Percentiles rank a stretch among this genome's conserved stretches.
These are phyloP conservation scores for Drosophila rufa DNA, from an alignment of 1,140 invertebrate genomes.

Conservation along the genomic window DNA sequence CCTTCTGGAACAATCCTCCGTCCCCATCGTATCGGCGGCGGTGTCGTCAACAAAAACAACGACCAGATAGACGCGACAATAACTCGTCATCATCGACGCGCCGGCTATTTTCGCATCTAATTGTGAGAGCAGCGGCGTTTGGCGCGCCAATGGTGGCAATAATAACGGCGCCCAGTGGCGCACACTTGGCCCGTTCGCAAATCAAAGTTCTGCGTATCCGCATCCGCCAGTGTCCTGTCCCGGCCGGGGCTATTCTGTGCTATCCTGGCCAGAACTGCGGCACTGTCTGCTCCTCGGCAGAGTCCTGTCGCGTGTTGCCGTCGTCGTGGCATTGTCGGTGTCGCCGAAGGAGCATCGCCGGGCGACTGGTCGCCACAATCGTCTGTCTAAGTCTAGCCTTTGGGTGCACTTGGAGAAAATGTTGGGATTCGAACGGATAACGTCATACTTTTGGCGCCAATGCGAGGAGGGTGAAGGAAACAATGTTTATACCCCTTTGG, in stretches of 20 bases:
- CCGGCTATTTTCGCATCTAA: slow-evolving; percentile 70
- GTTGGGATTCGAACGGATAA: background rate
- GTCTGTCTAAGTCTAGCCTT: slow-evolving; percentile 64
- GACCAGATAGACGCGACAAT: slow-evolving; percentile 52
- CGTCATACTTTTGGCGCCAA: background rate
- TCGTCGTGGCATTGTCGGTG: slow-evolving; percentile 59
- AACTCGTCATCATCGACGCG: slow-evolving; percentile 68
- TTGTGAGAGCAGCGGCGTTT: slow-evolving; percentile 70
- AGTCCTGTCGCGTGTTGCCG: slow-evolving; percentile 40
- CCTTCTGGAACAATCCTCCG: background rate
- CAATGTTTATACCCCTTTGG: background rate
- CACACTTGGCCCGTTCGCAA: slow-evolving; percentile 59
- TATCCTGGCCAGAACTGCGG: slow-evolving; percentile 37
- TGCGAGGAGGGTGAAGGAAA: background rate
- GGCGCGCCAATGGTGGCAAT: slow-evolving; percentile 76
- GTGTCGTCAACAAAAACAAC: slow-evolving; percentile 55
- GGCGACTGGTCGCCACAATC: slow-evolving; percentile 67
- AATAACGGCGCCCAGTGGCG: slow-evolving; percentile 73
- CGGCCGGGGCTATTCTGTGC: slow-evolving; percentile 8
- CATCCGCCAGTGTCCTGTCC: slow-evolving; percentile 43
- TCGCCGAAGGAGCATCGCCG: slow-evolving; percentile 55
- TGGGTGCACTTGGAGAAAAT: slow-evolving; percentile 24
- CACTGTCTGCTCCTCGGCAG: slow-evolving; percentile 23
- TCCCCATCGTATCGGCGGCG: slow-evolving; percentile 1
- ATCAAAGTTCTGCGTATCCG: slow-evolving; percentile 73